Evolutionary conservation across 2,888 invertebrate species (phyloP).

Genomic region (Argyresthia goedartella): DNA sequence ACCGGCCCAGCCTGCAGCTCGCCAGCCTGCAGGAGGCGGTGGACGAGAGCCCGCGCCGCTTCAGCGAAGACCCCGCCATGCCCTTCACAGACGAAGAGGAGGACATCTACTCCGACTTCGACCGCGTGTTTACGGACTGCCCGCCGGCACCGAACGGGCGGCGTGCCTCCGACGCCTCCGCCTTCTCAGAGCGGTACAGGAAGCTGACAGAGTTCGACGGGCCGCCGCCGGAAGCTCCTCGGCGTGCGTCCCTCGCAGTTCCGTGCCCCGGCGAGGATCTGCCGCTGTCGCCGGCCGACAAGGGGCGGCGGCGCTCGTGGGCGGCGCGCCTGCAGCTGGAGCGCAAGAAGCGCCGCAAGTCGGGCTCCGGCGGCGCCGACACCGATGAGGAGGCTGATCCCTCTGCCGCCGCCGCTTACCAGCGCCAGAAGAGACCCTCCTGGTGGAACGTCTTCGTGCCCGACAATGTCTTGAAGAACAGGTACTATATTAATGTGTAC

Average conservation of each 20-base stretch:
- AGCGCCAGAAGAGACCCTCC: constrained; percentile 81
- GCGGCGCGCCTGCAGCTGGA: constrained; percentile 65
- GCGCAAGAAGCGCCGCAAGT: constrained; percentile 69
- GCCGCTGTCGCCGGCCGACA: constrained; percentile 52
- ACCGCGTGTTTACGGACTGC: constrained; percentile 42
- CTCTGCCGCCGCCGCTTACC: constrained; percentile 56
- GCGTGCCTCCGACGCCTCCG: constrained; percentile 57
- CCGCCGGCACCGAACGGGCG: constrained; percentile 39
- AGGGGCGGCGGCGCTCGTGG: constrained; percentile 76
- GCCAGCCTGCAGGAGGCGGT: constrained; percentile 57
- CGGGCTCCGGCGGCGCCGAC: constrained; percentile 50
- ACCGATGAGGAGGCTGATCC: constrained; percentile 57
- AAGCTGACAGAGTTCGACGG: constrained; percentile 56
- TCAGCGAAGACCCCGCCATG: constrained; percentile 40
- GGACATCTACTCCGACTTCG: too few species aligned
- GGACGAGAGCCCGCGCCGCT: constrained; percentile 54
- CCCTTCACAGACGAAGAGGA: constrained; percentile 52
- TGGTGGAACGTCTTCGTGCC: constrained; percentile 93
- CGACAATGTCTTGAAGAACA: constrained; percentile 78
- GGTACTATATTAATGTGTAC: too few species aligned
- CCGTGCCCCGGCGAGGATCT: constrained; percentile 41
- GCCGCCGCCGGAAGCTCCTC: constrained; percentile 50
- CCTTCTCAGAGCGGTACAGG: constrained; percentile 57
- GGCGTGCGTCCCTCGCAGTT: constrained; percentile 56
- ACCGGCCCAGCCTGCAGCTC: constrained; percentile 55